Evolutionary conservation across 2,888 invertebrate species (phyloP).

Genomic region (Embidobia sp.): DNA sequence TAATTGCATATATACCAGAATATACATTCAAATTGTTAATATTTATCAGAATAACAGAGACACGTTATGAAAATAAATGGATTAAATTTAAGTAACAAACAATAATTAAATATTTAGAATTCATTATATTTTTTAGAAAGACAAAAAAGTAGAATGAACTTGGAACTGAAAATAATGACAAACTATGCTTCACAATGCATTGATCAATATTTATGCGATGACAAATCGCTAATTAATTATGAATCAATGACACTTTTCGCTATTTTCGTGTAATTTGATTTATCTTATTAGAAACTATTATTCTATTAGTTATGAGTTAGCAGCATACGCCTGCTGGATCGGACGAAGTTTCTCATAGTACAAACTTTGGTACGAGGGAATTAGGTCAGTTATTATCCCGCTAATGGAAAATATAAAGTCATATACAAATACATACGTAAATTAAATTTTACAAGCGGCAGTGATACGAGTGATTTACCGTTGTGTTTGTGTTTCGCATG

Average conservation of each 20-base stretch:
- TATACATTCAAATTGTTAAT: too few species aligned
- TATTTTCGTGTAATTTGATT: slow-evolving; percentile 56
- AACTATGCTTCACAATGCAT: background rate
- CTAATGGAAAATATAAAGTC: slow-evolving; percentile 79
- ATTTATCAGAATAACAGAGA: too few species aligned
- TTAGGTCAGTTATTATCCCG: slow-evolving; percentile 78
- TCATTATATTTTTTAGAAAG: too few species aligned
- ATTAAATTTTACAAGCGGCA: slow-evolving; percentile 76
- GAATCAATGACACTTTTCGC: slow-evolving; percentile 48
- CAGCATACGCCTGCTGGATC: slow-evolving; percentile 45
- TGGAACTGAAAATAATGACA: too few species aligned
- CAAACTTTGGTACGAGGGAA: slow-evolving; percentile 67
- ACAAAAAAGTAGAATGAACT: too few species aligned
- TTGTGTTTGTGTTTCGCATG: slow-evolving; percentile 74
- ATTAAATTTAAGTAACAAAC: background rate
- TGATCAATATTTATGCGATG: slow-evolving; percentile 2
- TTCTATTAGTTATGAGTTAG: slow-evolving; percentile 59
- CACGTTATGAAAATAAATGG: too few species aligned
- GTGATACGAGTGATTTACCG: slow-evolving; percentile 76
- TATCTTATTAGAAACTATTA: slow-evolving; percentile 62
- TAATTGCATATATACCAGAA: too few species aligned
- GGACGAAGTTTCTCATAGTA: slow-evolving; percentile 61
- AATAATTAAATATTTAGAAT: too few species aligned
- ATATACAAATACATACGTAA: slow-evolving; percentile 75
- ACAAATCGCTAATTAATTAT: slow-evolving; percentile 34